Evolutionary conservation across 2,888 invertebrate species (phyloP).

Genomic region (Troilus luridus): DNA sequence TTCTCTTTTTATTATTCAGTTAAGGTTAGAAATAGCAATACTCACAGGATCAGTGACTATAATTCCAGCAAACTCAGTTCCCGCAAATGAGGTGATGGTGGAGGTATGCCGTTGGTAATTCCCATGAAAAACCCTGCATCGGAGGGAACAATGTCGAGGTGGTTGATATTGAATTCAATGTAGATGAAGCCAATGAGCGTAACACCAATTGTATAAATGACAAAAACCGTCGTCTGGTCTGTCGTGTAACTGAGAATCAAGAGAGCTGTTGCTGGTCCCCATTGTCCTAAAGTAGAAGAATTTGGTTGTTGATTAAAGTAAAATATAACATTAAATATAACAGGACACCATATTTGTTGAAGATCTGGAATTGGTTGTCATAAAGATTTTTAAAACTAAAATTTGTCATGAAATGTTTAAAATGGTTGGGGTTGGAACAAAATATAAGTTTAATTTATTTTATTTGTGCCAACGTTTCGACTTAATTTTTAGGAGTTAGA

Average conservation of each 20-base stretch:
- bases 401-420: no score
- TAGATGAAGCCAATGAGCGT: slow-evolving; percentile 58
- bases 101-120: slow-evolving; percentile 81
- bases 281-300: slow-evolving; percentile 56
- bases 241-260: slow-evolving; percentile 58
- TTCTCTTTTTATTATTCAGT: not conserved
- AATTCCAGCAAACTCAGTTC: slow-evolving; percentile 80
- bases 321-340: not conserved
- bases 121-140: slow-evolving; percentile 89
- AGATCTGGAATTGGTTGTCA: not conserved
- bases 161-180: slow-evolving; percentile 78
- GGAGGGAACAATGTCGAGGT: slow-evolving; percentile 88
- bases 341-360: not conserved
- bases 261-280: slow-evolving; percentile 58
- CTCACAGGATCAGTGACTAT: slow-evolving; percentile 80
- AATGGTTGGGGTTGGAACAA: no score
- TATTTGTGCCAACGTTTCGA: no score
- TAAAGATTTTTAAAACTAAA: no score
- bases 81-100: slow-evolving; percentile 83
- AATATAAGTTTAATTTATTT: no score
- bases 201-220: slow-evolving; percentile 59
- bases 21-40: not conserved
- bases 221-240: slow-evolving; percentile 26
- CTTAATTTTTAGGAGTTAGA: no score
- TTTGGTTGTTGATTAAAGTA: not conserved